These are phyloP conservation scores for Centropyge bicolor DNA, from an alignment of 2,797 vertebrate species.

Conservation along the genomic window DNA sequence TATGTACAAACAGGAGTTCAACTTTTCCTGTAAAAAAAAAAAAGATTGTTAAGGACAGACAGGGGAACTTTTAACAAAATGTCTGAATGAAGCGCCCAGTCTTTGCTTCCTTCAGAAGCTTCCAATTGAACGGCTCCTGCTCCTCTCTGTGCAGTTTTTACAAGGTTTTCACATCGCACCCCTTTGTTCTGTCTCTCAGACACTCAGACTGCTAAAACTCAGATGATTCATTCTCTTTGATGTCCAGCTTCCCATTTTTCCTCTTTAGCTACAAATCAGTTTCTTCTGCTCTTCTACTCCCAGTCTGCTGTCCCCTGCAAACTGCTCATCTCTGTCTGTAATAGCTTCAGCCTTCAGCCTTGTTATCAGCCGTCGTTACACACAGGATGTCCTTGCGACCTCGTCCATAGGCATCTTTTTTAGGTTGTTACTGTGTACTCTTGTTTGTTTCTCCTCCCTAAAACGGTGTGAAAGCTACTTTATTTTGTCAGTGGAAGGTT, in stretches of 20 bases:
- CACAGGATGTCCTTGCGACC: conserved; percentile 16
- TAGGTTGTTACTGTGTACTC: conserved; percentile 21
- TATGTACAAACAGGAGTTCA: conserved; percentile 14
- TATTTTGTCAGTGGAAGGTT: conserved; percentile 8
- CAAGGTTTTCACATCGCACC: conserved; percentile 34
- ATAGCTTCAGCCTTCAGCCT: conserved; percentile 22
- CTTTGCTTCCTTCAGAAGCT: conserved; percentile 26
- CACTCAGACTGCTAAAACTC: conserved; percentile 46
- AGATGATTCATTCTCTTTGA: conserved; percentile 73
- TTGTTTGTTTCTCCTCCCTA: conserved; percentile 15
- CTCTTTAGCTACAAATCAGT: conserved; percentile 51
- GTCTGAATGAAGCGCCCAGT: conserved; percentile 17
- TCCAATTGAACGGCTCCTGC: conserved; percentile 27
- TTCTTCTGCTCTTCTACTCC: conserved; percentile 17
- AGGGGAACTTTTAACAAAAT: conserved; percentile 13
- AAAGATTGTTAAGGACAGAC: neutral
- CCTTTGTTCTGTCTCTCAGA: conserved; percentile 53
- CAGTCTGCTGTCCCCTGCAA: conserved; percentile 13
- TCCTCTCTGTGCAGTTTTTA: conserved; percentile 24
- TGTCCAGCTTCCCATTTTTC: conserved; percentile 56
- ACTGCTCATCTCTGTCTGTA: neutral
- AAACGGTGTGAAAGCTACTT: conserved; percentile 16
- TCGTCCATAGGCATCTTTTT: conserved; percentile 13
- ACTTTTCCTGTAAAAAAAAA: conserved; percentile 20
- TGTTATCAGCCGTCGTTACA: conserved; percentile 22